Evolutionary conservation across 2,888 invertebrate genomes (phyloP), one percentile per base, ranked within the genome.

Genomic region (Synergus japonicus): DNA sequence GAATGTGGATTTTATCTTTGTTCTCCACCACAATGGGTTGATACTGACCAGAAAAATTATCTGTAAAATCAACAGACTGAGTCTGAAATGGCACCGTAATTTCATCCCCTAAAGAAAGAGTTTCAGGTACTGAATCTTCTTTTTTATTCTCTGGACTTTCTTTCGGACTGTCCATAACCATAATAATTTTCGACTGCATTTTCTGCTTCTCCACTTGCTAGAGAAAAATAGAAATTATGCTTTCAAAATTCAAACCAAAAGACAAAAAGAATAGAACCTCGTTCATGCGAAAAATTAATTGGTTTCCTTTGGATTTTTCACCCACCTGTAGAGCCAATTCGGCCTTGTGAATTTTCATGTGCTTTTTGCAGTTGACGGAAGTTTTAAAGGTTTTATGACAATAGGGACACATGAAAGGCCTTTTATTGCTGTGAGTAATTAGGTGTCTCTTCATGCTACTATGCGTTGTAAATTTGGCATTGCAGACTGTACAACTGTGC

Each of bases 331-430:
- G 89, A 18, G 93, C 93, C 12, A 93, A 87, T 85, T 94, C 94
- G 79, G 92, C 92, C 83, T 93, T 93, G 88, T 95, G 95, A 4
- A 93, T 93, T 85, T 93, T 94, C 92, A 95, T 95, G 86, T 96
- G 96, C 84, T 94, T 95, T 85, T 94, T 93, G 88, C 95, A 95
- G 87, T 94, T 93, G 29, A 94, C 93, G 4, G 91, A 90, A n/a
- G 92, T 91, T 78, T 92, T 92, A 80, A 92, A 92, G 0, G 92
- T 92, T 81, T 91, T 92, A 67, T 91, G 90, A 82, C 92, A 93
- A 49, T 92, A 89, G 4, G 90, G 89, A 78, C 93, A 93, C 89
- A 91, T 89, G 77, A 89, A 92, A 9, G 92, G 92, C n/a, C 91
- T 90, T 80, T 92, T 92, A 76, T 92, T 92, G 65, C 92, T 92